Evolutionary conservation across 2,797 vertebrate genomes (phyloP), one percentile per base, ranked within the genome.

Genomic region (Crenuchus spilurus): DNA sequence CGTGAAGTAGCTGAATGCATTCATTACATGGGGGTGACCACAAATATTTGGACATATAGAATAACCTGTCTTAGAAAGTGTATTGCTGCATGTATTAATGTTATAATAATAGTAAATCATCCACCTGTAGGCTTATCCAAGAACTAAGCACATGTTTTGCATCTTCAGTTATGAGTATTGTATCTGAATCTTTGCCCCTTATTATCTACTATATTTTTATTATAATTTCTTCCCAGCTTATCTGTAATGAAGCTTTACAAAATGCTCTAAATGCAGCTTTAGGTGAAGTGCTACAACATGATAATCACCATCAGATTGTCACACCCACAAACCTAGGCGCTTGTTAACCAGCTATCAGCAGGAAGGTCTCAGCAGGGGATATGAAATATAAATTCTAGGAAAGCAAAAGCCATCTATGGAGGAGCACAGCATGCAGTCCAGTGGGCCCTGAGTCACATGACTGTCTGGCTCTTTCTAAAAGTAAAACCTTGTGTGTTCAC

Each of bases 401-500:
- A 75, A 63, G 7, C 57, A 52, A 64, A 77, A 62, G 18, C 65
- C 54, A 48, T 22, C n/a, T 44, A 30, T 16, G 31, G 22, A 49
- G 31, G 41, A 70, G 51, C 55, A 24, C 60, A 75, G 65, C 73
- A 42, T 28, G 54, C 37, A 31, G 31, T 6, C 11, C 42, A 39
- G 18, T 71, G 60, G 52, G 54, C 63, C 49, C 44, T 52, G 33
- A 37, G n/a, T 77, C 76, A 77, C 64, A 66, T 72, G 71, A 79
- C 69, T 8, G 70, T 77, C 75, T 78, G 89, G 88, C 84, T 83
- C 83, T 87, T 39, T 68, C 63, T n/a, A 60, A 57, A 67, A 75
- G 58, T 81, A 80, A 82, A 87, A 82, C 84, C 88, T 89, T 86
- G 88, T 88, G 75, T 16, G 57, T 63, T 58, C 69, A 63, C 74